These are phyloP conservation scores for Tipula vernalis DNA, from an alignment of 2,888 invertebrate genomes.

Conservation along the genomic window DNA sequence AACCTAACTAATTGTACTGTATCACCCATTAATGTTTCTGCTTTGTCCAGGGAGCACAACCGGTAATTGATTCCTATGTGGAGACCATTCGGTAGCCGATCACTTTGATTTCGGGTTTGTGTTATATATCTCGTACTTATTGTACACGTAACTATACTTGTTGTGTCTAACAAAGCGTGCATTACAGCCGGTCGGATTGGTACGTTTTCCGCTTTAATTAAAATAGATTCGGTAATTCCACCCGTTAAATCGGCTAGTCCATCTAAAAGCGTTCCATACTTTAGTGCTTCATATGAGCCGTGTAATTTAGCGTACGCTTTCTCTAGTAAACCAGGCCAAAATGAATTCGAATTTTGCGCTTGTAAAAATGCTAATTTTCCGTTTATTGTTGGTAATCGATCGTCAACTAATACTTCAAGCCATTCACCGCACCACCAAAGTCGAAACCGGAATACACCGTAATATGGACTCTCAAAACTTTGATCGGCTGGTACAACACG, in stretches of 20 bases:
- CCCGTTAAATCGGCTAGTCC: slow-evolving; percentile 82
- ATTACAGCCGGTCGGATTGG: slow-evolving; percentile 47
- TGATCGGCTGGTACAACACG: slow-evolving; percentile 87
- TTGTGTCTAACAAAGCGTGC: slow-evolving; percentile 62
- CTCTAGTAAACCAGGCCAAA: slow-evolving; percentile 81
- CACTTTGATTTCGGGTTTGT: slow-evolving; percentile 43
- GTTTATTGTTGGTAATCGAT: slow-evolving; percentile 76
- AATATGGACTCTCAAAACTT: slow-evolving; percentile 54
- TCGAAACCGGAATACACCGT: slow-evolving; percentile 77
- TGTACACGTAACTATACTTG: slow-evolving; percentile 72
- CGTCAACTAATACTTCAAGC: slow-evolving; percentile 82
- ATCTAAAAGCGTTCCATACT: slow-evolving; percentile 80
- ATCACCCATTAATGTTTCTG: slow-evolving; percentile 58
- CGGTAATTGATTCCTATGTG: slow-evolving; percentile 71
- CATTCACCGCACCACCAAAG: slow-evolving; percentile 92
- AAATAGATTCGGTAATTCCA: slow-evolving; percentile 73
- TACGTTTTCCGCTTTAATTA: slow-evolving; percentile 56
- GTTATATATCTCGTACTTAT: slow-evolving; percentile 35
- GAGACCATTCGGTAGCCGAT: slow-evolving; percentile 52
- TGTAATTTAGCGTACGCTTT: slow-evolving; percentile 89
- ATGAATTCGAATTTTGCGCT: slow-evolving; percentile 64
- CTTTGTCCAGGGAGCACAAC: slow-evolving; percentile 41
- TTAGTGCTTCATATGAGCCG: slow-evolving; percentile 85
- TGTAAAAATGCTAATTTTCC: slow-evolving; percentile 78
- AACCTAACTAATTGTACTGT: slow-evolving; percentile 57